Evolutionary conservation across 2,113 vertebrate genomes (phyloP).

Genomic region (Bambusicola thoracicus): DNA sequence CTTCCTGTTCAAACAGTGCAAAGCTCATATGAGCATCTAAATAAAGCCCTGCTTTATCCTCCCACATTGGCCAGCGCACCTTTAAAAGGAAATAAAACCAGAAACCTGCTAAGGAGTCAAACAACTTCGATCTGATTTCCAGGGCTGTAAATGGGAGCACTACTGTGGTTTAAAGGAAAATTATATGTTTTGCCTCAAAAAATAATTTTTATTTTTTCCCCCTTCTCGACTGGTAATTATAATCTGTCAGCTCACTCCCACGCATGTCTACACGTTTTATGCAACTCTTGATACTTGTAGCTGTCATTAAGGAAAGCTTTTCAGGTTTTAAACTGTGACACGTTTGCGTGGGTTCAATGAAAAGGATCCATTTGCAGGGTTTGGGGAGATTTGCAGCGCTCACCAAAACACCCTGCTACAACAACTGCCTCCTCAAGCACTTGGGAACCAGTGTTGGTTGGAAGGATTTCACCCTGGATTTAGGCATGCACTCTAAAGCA

Average conservation of each 20-base stretch:
- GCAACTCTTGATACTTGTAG: conserved; percentile 20
- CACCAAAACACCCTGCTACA: conserved; percentile 62
- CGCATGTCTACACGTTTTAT: background rate
- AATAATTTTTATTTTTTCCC: conserved; percentile 50
- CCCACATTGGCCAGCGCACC: background rate
- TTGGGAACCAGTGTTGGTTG: conserved; percentile 8
- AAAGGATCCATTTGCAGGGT: conserved; percentile 59
- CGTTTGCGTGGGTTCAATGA: conserved; percentile 32
- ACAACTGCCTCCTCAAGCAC: conserved; percentile 58
- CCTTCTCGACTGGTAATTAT: conserved; percentile 68
- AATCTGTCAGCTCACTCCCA: conserved; percentile 61
- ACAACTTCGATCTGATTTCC: conserved; percentile 20
- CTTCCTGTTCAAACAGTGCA: background rate
- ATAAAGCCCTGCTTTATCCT: background rate
- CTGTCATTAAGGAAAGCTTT: conserved; percentile 42
- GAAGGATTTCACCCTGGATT: conserved; percentile 42
- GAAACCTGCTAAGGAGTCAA: background rate
- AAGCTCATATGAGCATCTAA: background rate
- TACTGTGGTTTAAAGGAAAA: conserved; percentile 69
- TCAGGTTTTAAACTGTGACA: conserved; percentile 29
- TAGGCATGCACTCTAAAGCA: background rate
- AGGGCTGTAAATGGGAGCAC: conserved; percentile 48
- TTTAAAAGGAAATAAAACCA: background rate
- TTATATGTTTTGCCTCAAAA: conserved; percentile 72
- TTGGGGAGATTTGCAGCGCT: conserved; percentile 24